Percentiles rank a stretch among this genome's conserved stretches.
Evolutionary conservation across 2,113 vertebrate genomes (phyloP).

Genomic region (Chaetorhynchus papuensis): DNA sequence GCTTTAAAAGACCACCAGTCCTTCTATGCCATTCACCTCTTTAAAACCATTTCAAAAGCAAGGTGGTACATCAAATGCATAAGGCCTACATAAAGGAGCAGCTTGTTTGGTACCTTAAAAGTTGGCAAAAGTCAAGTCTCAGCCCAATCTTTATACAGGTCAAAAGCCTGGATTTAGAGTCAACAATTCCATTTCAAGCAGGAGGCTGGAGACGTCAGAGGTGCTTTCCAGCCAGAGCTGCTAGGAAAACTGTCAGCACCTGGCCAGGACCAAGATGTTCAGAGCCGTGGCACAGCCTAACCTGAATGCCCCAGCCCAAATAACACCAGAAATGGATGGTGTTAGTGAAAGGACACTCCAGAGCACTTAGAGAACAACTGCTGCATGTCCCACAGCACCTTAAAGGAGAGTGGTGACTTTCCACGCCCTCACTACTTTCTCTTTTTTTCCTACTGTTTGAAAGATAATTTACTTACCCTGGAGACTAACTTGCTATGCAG

Average conservation of each 20-base stretch:
- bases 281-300: background rate
- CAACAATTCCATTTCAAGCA: background rate
- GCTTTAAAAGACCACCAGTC: background rate
- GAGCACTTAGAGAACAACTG: background rate
- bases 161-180: background rate
- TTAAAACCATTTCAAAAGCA: background rate
- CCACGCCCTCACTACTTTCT: background rate
- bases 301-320: background rate
- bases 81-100: background rate
- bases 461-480: background rate
- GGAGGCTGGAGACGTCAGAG: background rate
- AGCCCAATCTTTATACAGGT: background rate
- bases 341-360: background rate
- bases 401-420: background rate
- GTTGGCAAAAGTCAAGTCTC: background rate
- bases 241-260: background rate
- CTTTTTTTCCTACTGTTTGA: background rate
- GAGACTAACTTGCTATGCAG: background rate
- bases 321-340: background rate
- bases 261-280: background rate
- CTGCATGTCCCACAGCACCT: background rate
- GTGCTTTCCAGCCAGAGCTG: background rate
- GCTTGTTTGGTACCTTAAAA: fast-evolving
- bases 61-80: background rate
- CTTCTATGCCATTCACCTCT: background rate